Percentiles rank a stretch among this genome's conserved stretches.
phyloP scores from a whole-genome alignment of 2,888 invertebrate species.

The Platycheirus rosarum region DNA sequence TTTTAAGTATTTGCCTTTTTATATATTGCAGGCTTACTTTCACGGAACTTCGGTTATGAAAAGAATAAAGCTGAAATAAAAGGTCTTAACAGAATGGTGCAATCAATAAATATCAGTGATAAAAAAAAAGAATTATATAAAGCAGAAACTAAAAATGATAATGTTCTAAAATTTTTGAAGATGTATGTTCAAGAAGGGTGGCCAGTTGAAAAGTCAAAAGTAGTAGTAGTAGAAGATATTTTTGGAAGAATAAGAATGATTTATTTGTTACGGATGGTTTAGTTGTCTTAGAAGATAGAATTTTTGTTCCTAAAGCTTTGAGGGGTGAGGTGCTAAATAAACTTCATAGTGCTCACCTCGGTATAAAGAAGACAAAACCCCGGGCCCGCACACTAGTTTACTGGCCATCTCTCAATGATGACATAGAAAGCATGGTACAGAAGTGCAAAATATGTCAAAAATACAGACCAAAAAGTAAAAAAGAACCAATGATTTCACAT shows the following conservation, averaged over 20 bases:
- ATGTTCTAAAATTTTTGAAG: not conserved
- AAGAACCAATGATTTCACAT: slow-evolving; percentile 18
- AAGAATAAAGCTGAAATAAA: slow-evolving; percentile 5
- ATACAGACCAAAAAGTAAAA: slow-evolving; percentile 12
- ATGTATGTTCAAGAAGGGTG: slow-evolving; percentile 21
- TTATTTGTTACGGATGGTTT: slow-evolving; percentile 10
- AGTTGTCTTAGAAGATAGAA: slow-evolving; percentile 16
- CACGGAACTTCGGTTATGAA: slow-evolving; percentile 15
- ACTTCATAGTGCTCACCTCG: slow-evolving; percentile 6
- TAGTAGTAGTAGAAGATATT: not conserved
- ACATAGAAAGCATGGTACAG: slow-evolving; percentile 11
- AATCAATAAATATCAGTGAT: slow-evolving; percentile 43
- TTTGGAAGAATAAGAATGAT: slow-evolving; percentile 11
- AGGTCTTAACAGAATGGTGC: slow-evolving; percentile 31
- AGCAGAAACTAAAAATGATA: slow-evolving; percentile 26
- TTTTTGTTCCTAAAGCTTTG: slow-evolving; percentile 9
- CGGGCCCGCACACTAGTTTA: not conserved
- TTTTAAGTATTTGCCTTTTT: slow-evolving; percentile 34
- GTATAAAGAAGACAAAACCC: not conserved
- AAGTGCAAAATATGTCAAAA: slow-evolving; percentile 28
- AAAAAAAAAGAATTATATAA: slow-evolving; percentile 35
- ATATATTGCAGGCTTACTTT: slow-evolving; percentile 34
- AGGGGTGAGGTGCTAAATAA: not conserved
- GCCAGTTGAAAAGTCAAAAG: slow-evolving; percentile 15
- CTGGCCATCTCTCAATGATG: slow-evolving; percentile 12